Evolutionary conservation across 2,113 vertebrate species (phyloP), one percentile per base, ranked within the genome.

Genomic region (Caretta caretta): DNA sequence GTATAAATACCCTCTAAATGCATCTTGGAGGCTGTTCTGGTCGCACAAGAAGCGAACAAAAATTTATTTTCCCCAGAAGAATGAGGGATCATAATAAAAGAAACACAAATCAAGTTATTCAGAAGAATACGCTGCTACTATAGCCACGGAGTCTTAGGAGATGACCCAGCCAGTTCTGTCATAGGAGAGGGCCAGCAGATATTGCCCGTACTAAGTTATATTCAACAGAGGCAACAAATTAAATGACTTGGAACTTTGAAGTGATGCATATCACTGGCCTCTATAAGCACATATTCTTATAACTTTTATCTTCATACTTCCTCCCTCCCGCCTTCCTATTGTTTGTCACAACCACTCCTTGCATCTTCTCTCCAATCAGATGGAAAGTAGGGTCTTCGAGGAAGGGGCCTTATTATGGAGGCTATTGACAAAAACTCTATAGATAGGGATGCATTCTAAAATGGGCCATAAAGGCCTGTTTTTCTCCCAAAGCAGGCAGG

Each of bases 1-100:
- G 75, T 54, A 2, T 0, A 48, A 62, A 85, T 0, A 1, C 11
- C 62, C 90, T 80, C 38, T 12, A 80, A 42, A 42, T 0, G 1
- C 13, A 1, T 7, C 14, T 35, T 75, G 54, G 84, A 46, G 84
- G 79, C 38, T 2, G 35, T 89, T 86, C 83, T 62, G 89, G 78
- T 62, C 65, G 53, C 31, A 38, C 5, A 59, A 50, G 72, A 25
- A 25, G 22, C 42, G 27, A 12, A 76, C 20, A 6, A 76, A 76
- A 76, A 25, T 75, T 10, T 76, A 76, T 46, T 46, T 27, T 27
- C 42, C 72, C 54, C 86, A 25, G 2, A 4, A 83, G 24, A 93
- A 42, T 80, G 75, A 95, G 31, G 62, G 35, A 56, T 50, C 48
- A 51, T 7, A 0, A 0, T 4, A 75, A 31, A 69, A 93, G 14